phyloP scores from a whole-genome alignment of 2,113 vertebrate genomes.

The Microtus montanus region DNA sequence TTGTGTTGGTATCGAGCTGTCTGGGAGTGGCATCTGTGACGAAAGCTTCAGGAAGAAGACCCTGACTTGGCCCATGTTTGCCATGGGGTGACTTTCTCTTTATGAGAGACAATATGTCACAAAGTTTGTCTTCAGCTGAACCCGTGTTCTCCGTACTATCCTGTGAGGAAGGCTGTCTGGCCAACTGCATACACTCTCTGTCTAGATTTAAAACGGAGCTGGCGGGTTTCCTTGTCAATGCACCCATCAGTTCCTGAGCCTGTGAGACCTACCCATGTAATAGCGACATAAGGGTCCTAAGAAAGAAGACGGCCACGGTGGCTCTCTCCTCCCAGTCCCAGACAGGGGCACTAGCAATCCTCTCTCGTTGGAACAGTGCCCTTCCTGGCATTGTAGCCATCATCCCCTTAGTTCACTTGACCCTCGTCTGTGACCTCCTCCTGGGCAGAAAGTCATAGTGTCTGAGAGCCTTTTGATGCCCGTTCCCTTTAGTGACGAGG shows the following conservation, averaged over 20 bases:
- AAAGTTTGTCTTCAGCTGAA: neutral
- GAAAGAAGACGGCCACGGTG: neutral
- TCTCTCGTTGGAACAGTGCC: neutral
- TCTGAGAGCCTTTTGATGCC: neutral
- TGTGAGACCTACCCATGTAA: slow-evolving; percentile 17
- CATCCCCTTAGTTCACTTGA: neutral
- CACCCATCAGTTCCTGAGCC: neutral
- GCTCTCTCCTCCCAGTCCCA: neutral
- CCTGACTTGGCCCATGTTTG: neutral
- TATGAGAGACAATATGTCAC: neutral
- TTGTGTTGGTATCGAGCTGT: neutral
- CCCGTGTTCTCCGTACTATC: neutral
- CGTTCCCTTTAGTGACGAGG: neutral
- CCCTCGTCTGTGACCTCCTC: neutral
- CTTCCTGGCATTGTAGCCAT: neutral
- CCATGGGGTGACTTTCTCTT: neutral
- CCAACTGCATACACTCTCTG: neutral
- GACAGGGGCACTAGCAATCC: neutral
- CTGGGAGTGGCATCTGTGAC: neutral
- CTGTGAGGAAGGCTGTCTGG: slow-evolving; percentile 17
- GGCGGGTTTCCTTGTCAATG: neutral
- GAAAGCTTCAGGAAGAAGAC: neutral
- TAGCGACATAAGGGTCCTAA: neutral
- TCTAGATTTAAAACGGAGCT: neutral
- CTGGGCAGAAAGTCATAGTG: neutral